Evolutionary conservation across 2,113 vertebrate genomes (phyloP).

Genomic region (Tetrax tetrax): DNA sequence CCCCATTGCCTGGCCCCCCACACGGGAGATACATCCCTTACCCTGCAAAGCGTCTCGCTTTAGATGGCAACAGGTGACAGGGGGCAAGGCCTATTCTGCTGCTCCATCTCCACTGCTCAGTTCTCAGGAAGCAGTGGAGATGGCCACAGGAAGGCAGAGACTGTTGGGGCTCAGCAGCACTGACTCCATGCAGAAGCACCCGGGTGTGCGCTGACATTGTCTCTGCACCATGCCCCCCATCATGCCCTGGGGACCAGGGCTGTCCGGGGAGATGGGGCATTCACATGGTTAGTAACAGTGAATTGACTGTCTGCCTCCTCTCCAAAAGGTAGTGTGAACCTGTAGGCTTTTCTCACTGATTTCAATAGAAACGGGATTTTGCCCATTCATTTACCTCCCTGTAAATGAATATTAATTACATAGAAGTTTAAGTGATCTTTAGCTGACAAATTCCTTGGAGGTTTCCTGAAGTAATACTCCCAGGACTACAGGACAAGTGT

Average conservation of each 20-base stretch:
- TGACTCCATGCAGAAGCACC: background rate
- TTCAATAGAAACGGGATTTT: background rate
- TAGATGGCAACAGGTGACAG: background rate
- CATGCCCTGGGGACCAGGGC: too few relatives aligned
- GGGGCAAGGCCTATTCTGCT: background rate
- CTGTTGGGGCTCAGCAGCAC: accelerated
- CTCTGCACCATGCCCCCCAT: background rate
- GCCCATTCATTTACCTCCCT: background rate
- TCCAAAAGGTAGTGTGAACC: background rate
- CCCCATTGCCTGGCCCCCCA: accelerated
- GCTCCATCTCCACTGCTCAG: background rate
- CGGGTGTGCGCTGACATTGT: accelerated
- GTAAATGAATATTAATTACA: background rate
- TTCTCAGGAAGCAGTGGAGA: background rate
- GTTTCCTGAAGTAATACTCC: background rate
- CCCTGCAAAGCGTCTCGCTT: background rate
- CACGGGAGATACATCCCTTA: accelerated
- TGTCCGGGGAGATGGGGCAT: background rate
- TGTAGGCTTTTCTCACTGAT: background rate
- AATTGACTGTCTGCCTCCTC: background rate
- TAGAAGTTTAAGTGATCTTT: background rate
- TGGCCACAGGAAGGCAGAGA: background rate
- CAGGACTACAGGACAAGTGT: background rate
- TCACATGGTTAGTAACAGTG: background rate
- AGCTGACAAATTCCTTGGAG: background rate